Base-by-base conservation (phyloP, 2,888 invertebrate genomes). In the Plagiodera versicolora region DNA sequence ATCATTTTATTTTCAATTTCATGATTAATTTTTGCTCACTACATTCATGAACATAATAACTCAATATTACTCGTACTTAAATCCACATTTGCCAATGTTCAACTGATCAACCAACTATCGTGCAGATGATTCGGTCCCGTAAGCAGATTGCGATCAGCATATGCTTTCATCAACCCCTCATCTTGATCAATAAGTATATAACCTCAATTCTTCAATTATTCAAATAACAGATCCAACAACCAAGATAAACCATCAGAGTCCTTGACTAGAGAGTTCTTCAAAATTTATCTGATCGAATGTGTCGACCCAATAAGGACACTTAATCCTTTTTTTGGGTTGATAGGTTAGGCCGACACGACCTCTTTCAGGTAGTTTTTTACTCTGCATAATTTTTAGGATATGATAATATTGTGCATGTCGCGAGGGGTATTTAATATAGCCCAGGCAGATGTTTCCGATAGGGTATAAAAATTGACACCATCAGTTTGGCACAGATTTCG, bases 211-310 rank as follows among this genome's bases (percentile, higher is more conserved):
- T 60, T 54, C 64, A 58, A 58, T 70, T 68, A 70, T 69, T 69
- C 70, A 70, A 71, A 72, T 71, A 67, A 64, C 65, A 67, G 53
- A 50, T 63, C 64, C 70, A 72, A 61, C 66, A 68, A 69, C 67
- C 70, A 65, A 71, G 67, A 69, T 66, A 69, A 72, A 62, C 70
- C 54, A 61, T 66, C 58, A 57, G 56, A 61, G 60, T 62, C 61
- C 66, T 72, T 54, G 60, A 70, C 59, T 69, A 62, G 55, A 67
- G 68, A 61, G 65, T 58, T 47, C 63, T 71, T 65, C 58, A 60
- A 67, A 60, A 64, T 62, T 72, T 65, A 71, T 72, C 73, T 71
- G 72, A 72, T 72, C 70, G 65, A 64, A 65, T 67, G 66, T 65
- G 71, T 61, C 67, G 63, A 66, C 64, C 64, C 70, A 70, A 71